These are phyloP conservation scores for Drosophila birchii DNA, from an alignment of 2,888 invertebrate species.

Conservation along the genomic window DNA sequence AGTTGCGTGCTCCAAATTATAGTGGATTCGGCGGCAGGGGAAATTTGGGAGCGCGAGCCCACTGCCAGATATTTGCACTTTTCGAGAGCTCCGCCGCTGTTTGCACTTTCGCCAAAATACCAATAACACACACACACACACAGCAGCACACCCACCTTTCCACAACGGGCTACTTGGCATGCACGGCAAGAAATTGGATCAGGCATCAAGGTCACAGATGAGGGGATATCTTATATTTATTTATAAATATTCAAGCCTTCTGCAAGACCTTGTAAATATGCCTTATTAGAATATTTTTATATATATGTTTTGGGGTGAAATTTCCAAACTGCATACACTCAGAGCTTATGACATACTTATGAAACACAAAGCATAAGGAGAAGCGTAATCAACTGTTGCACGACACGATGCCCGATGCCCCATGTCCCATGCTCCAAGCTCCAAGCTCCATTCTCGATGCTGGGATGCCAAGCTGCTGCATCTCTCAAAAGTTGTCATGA, in stretches of 20 bases:
- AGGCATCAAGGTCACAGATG: neutral
- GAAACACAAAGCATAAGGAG: constrained; percentile 44
- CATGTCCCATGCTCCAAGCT: neutral
- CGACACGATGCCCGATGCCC: neutral
- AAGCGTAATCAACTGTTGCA: constrained; percentile 44
- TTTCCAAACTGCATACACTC: constrained; percentile 22
- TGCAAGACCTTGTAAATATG: neutral
- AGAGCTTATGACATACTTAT: constrained; percentile 50
- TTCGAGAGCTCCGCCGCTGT: constrained; percentile 44
- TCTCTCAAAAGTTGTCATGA: constrained; percentile 43
- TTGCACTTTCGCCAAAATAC: constrained; percentile 57
- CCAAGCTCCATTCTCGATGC: neutral
- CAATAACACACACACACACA: constrained; percentile 30
- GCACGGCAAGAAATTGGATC: constrained; percentile 14
- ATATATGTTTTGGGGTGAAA: neutral
- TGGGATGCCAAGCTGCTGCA: constrained; percentile 4
- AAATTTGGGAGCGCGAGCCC: constrained; percentile 12
- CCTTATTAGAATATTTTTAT: neutral
- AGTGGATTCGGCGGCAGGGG: constrained; percentile 12
- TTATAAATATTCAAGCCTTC: neutral
- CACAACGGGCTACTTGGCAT: neutral
- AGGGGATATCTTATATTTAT: too few species aligned
- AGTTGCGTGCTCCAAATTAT: constrained; percentile 39
- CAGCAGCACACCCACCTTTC: constrained; percentile 7
- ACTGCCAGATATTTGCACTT: constrained; percentile 50